These are phyloP conservation scores for Rhamphomyia laevipes DNA, from an alignment of 2,888 invertebrate species.

Conservation along the genomic window DNA sequence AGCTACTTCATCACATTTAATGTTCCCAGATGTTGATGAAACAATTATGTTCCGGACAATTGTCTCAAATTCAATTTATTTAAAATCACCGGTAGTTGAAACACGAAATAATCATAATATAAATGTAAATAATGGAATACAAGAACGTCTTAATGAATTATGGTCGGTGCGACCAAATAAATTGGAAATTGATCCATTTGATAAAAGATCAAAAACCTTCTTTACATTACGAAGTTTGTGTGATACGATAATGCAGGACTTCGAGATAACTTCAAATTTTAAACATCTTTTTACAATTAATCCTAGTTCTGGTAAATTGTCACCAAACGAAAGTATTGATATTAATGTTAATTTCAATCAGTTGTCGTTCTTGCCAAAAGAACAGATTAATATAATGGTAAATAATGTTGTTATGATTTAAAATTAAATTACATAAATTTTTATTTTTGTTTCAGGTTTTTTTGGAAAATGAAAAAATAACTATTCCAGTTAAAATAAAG, in stretches of 20 bases:
- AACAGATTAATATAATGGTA: slow-evolving; percentile 23
- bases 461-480: slow-evolving; percentile 31
- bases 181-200: slow-evolving; percentile 19
- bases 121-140: slow-evolving; percentile 22
- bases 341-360: slow-evolving; percentile 4
- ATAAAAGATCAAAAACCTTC: slow-evolving; percentile 13
- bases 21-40: slow-evolving; percentile 31
- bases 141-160: slow-evolving; percentile 14
- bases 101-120: slow-evolving; percentile 21
- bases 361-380: slow-evolving; percentile 8
- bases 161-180: slow-evolving; percentile 27
- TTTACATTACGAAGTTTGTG: slow-evolving; percentile 22
- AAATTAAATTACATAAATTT: background rate
- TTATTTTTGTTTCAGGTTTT: slow-evolving; percentile 19
- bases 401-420: background rate
- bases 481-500: slow-evolving; percentile 25
- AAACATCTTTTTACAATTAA: slow-evolving; percentile 24
- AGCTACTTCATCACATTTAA: slow-evolving; percentile 21
- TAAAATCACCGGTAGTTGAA: slow-evolving; percentile 23
- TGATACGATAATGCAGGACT: slow-evolving; percentile 25
- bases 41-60: slow-evolving; percentile 34
- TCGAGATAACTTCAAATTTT: slow-evolving; percentile 26
- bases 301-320: slow-evolving; percentile 22
- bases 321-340: slow-evolving; percentile 6
- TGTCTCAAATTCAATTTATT: slow-evolving; percentile 10